Conservation (phyloP, 2,888 invertebrate genomes). For the Adela reaumurella region DNA sequence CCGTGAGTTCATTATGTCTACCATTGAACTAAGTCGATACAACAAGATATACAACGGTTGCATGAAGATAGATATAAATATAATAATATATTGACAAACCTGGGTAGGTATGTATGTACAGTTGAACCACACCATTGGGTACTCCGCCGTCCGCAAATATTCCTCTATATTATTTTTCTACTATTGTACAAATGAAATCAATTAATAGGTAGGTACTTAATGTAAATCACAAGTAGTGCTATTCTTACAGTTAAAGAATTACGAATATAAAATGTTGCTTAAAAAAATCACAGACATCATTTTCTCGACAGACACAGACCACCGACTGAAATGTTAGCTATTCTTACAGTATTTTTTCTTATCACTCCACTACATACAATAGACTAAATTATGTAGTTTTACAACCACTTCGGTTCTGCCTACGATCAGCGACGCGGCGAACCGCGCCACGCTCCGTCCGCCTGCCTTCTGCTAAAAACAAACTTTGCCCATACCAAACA, state of each 20-base stretch:
- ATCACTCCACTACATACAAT: neutral
- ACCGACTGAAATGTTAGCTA: constrained; percentile 47
- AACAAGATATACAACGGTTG: neutral
- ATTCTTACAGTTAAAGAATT: constrained; percentile 56
- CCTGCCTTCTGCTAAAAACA: neutral
- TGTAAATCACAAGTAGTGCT: constrained; percentile 58
- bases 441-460: too few species aligned
- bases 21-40: neutral
- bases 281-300: constrained; percentile 60
- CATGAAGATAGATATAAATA: constrained; percentile 11
- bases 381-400: constrained; percentile 41
- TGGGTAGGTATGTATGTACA: constrained; percentile 23
- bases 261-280: constrained; percentile 51
- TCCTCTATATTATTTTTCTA: constrained; percentile 24
- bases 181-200: constrained; percentile 44
- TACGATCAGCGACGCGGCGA: neutral
- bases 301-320: constrained; percentile 54
- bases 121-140: constrained; percentile 37
- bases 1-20: neutral
- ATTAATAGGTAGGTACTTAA: constrained; percentile 50
- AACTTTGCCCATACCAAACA: neutral
- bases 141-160: constrained; percentile 27
- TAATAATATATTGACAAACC: constrained; percentile 4
- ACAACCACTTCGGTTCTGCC: constrained; percentile 46
- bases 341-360: constrained; percentile 27